Percentiles rank a stretch among this genome's conserved stretches.
phyloP scores from a whole-genome alignment of 2,797 vertebrate genomes.

The Rachycentron canadum region DNA sequence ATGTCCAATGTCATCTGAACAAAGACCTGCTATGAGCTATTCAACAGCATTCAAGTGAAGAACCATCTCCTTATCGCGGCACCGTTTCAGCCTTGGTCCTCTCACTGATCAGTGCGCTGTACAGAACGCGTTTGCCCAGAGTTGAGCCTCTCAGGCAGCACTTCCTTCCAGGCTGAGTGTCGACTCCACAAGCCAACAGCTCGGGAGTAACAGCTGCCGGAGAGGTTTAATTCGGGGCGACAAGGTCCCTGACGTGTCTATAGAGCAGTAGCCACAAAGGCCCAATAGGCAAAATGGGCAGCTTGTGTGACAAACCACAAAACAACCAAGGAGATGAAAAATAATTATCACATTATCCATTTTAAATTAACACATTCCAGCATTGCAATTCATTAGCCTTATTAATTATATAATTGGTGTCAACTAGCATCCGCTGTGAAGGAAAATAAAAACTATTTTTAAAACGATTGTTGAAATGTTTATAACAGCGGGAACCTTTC shows the following conservation, averaged over 20 bases:
- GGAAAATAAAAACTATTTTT: conserved; percentile 10
- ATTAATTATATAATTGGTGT: conserved; percentile 21
- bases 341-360: conserved; percentile 1
- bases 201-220: neutral
- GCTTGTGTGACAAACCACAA: conserved; percentile 8
- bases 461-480: neutral
- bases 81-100: neutral
- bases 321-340: conserved; percentile 6
- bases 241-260: conserved; percentile 10
- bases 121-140: conserved; percentile 1
- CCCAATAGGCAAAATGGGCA: neutral
- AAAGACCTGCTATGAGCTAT: neutral
- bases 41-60: neutral
- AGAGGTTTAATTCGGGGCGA: conserved; percentile 24
- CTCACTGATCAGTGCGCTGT: conserved; percentile 7
- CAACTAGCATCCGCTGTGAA: neutral
- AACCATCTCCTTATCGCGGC: neutral
- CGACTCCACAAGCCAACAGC: neutral
- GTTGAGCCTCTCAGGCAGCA: conserved; percentile 19
- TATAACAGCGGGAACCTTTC: conserved; percentile 5
- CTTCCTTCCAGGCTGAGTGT: conserved; percentile 10
- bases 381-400: neutral
- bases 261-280: neutral
- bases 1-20: neutral
- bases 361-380: conserved; percentile 13